Evolutionary conservation across 2,888 invertebrate species (phyloP).

Genomic region (Emesis castigata): DNA sequence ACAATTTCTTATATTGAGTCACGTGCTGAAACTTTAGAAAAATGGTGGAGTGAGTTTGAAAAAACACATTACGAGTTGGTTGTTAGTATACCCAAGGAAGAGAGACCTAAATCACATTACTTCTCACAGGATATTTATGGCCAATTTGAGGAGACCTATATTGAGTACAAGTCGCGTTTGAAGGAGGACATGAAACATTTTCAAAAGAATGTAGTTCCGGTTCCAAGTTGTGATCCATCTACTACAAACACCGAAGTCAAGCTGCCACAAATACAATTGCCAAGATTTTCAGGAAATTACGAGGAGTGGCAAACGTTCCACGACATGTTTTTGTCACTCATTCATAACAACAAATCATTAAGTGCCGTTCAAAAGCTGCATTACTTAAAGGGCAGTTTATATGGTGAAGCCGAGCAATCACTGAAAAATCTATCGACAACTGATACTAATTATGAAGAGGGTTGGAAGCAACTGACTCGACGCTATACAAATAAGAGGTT

Average conservation of each 20-base stretch:
- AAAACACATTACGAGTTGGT: too few relatives aligned
- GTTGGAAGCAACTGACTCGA: not conserved
- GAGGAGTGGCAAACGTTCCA: conserved; percentile 58
- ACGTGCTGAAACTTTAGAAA: not conserved
- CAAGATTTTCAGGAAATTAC: conserved; percentile 48
- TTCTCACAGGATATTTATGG: too few relatives aligned
- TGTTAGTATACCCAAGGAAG: too few relatives aligned
- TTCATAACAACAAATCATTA: conserved; percentile 38
- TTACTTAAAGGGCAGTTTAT: conserved; percentile 47
- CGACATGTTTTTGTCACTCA: conserved; percentile 47
- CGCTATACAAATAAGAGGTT: not conserved
- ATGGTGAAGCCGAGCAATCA: conserved; percentile 34
- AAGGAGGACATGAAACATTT: too few relatives aligned
- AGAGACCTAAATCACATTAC: too few relatives aligned
- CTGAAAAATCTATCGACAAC: conserved; percentile 9
- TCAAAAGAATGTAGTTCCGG: too few relatives aligned
- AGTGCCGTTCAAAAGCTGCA: conserved; percentile 25
- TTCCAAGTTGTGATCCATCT: too few relatives aligned
- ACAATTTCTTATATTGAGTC: conserved; percentile 1
- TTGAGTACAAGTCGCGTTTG: too few relatives aligned
- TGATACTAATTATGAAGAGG: not conserved
- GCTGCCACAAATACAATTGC: conserved; percentile 41
- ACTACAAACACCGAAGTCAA: conserved; percentile 37
- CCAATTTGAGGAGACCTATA: too few relatives aligned
- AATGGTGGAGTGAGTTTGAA: not conserved